Base-by-base conservation (phyloP, 2,113 vertebrate genomes). In the Syngnathus floridae region DNA sequence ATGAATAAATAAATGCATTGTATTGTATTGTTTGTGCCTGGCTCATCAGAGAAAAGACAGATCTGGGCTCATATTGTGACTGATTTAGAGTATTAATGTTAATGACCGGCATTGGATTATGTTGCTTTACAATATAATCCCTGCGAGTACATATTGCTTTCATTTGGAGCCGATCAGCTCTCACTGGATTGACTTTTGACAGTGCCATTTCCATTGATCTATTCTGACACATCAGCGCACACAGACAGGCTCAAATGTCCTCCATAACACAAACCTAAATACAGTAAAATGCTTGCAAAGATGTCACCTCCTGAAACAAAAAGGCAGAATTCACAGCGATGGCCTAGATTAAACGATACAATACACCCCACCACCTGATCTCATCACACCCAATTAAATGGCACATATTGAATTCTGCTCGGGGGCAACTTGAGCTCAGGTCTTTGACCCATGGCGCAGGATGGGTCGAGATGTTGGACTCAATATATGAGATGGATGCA, bases 321-420 rank as follows among this genome's bases (percentile, higher is more conserved):
- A 82, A 69, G 58, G 71, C 45, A 63, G 56, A 66, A 75, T 79
- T 78, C 73, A 77, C 46, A 52, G 12, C 62, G 62, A 62, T 70
- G 78, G 71, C 81, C 80, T 80, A 73, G 69, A 87, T 86, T 71
- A 72, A 57, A n/a, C 17, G 36, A 80, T 21, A 82, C 80, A 80
- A 82, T 72, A 65, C 72, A 63, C 37, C 71, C 62, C 13, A 58
- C 66, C 70, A 82, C 63, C 75, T 64, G 79, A 88, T 86, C 62
- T 65, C 76, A 82, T 88, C 79, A 83, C 73, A 73, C 67, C 76
- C 83, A 76, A 83, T 86, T 85, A 87, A 86, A 83, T 56, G 63
- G 66, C 74, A 45, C 73, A 70, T 75, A 86, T 80, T 80, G 78
- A 81, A 81, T 80, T 75, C 67, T 71, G 62, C 77, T 67, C 59